These are phyloP conservation scores for Drosophila suzukii DNA, from an alignment of 1,140 invertebrate genomes.

Conservation along the genomic window DNA sequence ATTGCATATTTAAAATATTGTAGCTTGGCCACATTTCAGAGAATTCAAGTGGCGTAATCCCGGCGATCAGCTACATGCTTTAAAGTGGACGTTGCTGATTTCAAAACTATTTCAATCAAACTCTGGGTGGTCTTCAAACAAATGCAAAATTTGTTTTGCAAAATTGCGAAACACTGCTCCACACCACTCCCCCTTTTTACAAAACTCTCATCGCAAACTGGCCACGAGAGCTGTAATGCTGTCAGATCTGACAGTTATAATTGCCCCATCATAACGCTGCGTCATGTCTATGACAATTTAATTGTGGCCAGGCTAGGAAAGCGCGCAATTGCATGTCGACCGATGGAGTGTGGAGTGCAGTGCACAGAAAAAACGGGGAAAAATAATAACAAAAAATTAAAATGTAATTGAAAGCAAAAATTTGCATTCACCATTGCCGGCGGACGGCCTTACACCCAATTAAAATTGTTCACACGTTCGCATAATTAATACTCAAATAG, in stretches of 20 bases:
- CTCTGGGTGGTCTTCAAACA: slow-evolving; percentile 28
- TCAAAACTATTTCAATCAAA: slow-evolving; percentile 7
- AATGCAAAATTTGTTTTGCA: slow-evolving; percentile 29
- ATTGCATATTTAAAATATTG: background rate
- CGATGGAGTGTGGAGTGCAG: slow-evolving; percentile 2
- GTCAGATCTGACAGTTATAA: slow-evolving; percentile 77
- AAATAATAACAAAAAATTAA: slow-evolving; percentile 30
- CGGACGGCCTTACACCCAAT: slow-evolving; percentile 75
- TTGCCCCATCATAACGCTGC: slow-evolving; percentile 77
- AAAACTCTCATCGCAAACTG: slow-evolving; percentile 36
- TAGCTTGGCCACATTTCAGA: background rate
- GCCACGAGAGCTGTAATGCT: slow-evolving; percentile 48
- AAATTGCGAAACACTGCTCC: slow-evolving; percentile 20
- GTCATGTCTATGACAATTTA: slow-evolving; percentile 82
- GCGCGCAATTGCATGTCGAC: slow-evolving; percentile 75
- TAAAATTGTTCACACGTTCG: slow-evolving; percentile 83
- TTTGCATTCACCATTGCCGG: slow-evolving; percentile 67
- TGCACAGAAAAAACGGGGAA: slow-evolving; percentile 16
- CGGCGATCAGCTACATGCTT: background rate
- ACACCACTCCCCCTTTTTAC: slow-evolving; percentile 5
- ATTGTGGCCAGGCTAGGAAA: slow-evolving; percentile 78
- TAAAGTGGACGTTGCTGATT: slow-evolving; percentile 4
- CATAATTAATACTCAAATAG: slow-evolving; percentile 82
- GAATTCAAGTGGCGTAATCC: background rate
- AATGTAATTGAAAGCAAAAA: slow-evolving; percentile 73